Evolutionary conservation across 1,140 invertebrate genomes (phyloP).

Genomic region (Heliconius congener): DNA sequence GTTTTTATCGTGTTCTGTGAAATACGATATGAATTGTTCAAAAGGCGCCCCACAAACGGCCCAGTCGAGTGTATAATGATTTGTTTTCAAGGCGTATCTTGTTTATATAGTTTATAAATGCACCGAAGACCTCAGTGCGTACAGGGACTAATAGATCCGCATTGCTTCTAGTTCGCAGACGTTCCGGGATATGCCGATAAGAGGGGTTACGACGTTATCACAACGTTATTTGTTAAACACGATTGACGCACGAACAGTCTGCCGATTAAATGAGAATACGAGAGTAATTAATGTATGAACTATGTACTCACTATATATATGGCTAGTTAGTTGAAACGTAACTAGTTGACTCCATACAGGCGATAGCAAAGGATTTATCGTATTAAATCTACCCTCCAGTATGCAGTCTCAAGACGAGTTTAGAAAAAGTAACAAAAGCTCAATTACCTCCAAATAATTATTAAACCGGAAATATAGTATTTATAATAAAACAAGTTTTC

Average conservation of each 20-base stretch:
- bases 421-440: neutral
- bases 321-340: neutral
- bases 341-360: neutral
- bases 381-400: slow-evolving; percentile 3
- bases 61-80: slow-evolving; percentile 52
- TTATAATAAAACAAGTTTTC: neutral
- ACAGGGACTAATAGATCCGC: slow-evolving; percentile 66
- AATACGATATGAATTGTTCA: slow-evolving; percentile 48
- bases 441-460: neutral
- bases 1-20: slow-evolving; percentile 46
- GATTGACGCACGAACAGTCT: slow-evolving; percentile 76
- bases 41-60: slow-evolving; percentile 47
- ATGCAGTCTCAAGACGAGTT: neutral
- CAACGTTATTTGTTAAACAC: slow-evolving; percentile 67
- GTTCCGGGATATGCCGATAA: slow-evolving; percentile 78
- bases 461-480: neutral
- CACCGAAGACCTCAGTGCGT: slow-evolving; percentile 46
- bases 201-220: slow-evolving; percentile 76
- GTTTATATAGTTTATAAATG: slow-evolving; percentile 65
- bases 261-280: slow-evolving; percentile 45
- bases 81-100: slow-evolving; percentile 44
- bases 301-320: slow-evolving; percentile 9
- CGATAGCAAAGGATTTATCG: neutral
- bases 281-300: slow-evolving; percentile 36
- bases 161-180: slow-evolving; percentile 67